Evolutionary conservation across 2,888 invertebrate species (phyloP), one percentile per base, ranked within the genome.

Genomic region (Rhagium mordax): DNA sequence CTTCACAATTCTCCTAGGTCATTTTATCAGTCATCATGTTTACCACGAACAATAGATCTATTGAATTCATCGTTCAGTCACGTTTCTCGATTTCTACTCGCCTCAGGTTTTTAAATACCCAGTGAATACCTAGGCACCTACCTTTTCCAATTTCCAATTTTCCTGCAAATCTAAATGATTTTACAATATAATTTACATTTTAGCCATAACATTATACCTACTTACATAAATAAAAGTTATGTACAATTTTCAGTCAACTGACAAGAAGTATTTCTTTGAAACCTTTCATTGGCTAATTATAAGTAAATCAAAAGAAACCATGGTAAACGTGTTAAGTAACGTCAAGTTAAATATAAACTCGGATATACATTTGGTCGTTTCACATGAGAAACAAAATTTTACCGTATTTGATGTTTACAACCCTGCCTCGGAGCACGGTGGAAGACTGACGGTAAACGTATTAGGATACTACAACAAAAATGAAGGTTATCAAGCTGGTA

Each of bases 401-500:
- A 72, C 81, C 13, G 84, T 91, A 27, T 87, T 88, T 75, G 91
- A 91, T 81, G 83, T 88, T 5, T 91, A 89, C 85, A 92, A 90
- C 81, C 91, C 91, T 1, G 92, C 92, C 0, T 89, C 86, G 73
- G 87, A 87, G 70, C 90, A 88, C 73, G 89, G 90, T 27, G 92
- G 92, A 0, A 84, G 83, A 72, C 85, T 91, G 67, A 87, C 89
- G 79, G 82, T 90, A 4, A 86, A 85, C 47, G 78, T 88, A 77
- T 83, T 91, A 69, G 92, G 92, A 24, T 84, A 81, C 77, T 92
- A 89, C 88, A 85, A 84, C 48, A 75, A 88, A 81, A 73, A 74
- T 47, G 70, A 71, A n/a, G 81, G 84, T 16, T 85, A 83, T 71
- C 49, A 62, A 13, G 77, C 78, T 66, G 80, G 5, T 73, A 78